phyloP scores from a whole-genome alignment of 2,797 vertebrate species.

The Acanthiza pusilla region DNA sequence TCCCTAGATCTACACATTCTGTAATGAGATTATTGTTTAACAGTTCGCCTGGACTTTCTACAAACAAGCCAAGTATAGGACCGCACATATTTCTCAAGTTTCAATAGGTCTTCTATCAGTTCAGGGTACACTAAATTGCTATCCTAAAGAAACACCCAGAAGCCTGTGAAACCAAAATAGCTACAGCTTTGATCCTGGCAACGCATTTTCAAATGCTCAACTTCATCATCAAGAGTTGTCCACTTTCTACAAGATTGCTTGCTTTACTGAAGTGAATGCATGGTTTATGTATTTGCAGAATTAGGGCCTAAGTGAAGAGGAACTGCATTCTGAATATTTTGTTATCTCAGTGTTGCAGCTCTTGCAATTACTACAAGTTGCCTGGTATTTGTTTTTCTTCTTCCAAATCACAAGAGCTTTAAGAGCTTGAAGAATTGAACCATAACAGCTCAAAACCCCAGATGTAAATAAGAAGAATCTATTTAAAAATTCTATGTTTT shows the following conservation, averaged over 20 bases:
- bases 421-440: slow-evolving; percentile 50
- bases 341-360: slow-evolving; percentile 55
- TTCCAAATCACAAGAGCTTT: slow-evolving; percentile 31
- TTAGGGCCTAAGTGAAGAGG: background rate
- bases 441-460: slow-evolving; percentile 21
- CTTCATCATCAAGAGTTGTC: background rate
- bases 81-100: background rate
- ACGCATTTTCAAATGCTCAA: background rate
- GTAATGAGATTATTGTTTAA: background rate
- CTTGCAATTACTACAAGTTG: slow-evolving; percentile 48
- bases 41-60: background rate
- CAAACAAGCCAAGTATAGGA: background rate
- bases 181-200: background rate
- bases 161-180: background rate
- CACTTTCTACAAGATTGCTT: background rate
- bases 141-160: background rate
- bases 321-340: slow-evolving; percentile 13
- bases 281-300: background rate
- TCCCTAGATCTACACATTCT: background rate
- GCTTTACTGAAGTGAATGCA: background rate
- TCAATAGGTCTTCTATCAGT: background rate
- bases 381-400: slow-evolving; percentile 53
- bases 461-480: slow-evolving; percentile 36
- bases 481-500: background rate
- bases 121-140: background rate